A percentile compares a stretch with the other conserved stretches of the same genome.
Conservation (phyloP, 2,888 invertebrate genomes). For the Onthophagus sagittarius region DNA sequence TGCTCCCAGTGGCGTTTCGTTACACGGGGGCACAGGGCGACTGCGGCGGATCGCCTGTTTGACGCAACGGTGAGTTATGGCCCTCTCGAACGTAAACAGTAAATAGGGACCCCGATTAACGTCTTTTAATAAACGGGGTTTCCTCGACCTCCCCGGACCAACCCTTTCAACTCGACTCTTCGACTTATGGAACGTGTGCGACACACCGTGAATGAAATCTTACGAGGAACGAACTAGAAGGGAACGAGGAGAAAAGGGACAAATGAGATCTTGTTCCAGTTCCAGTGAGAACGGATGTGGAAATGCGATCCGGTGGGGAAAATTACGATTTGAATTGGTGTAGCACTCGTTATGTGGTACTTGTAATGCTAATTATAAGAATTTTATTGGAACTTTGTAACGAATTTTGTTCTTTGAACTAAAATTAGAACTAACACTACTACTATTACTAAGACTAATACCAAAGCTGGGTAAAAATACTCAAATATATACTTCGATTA, state of each 20-base stretch:
- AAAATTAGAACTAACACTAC: no score
- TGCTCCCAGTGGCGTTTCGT: background rate
- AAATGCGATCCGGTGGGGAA: background rate
- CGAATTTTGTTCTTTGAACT: no score
- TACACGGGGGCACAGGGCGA: background rate
- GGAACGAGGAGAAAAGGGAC: no score
- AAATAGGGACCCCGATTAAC: constrained; percentile 46
- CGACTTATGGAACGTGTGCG: background rate
- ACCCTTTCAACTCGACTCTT: background rate
- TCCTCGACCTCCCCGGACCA: background rate
- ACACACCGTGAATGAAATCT: background rate
- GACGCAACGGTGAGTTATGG: constrained; percentile 46
- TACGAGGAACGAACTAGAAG: no score
- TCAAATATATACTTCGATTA: no score
- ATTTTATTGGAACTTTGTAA: no score
- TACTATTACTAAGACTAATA: no score
- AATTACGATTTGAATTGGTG: background rate
- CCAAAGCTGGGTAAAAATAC: no score
- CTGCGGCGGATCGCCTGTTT: constrained; percentile 29
- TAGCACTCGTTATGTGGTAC: background rate
- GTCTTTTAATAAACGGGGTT: constrained; percentile 40
- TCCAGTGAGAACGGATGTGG: background rate
- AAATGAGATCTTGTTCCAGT: background rate
- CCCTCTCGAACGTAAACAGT: constrained; percentile 39
- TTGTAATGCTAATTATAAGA: background rate